A percentile compares a stretch with the other conserved stretches of the same genome.
Evolutionary conservation across 2,113 vertebrate species (phyloP).

Genomic region (Pyrgilauda ruficollis): DNA sequence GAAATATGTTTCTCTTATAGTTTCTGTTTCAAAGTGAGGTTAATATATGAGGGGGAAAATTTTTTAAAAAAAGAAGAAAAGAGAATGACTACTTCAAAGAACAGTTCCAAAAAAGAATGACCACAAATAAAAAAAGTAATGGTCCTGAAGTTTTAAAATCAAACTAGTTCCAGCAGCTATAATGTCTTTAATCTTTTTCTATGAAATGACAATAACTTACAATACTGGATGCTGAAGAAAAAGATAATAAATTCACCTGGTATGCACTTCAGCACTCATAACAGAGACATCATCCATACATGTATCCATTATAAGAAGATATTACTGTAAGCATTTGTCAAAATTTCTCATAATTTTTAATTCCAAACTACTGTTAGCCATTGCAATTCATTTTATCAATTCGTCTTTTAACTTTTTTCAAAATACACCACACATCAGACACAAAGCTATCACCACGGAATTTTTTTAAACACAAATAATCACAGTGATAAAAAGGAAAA

Average conservation of each 20-base stretch:
- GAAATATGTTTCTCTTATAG: neutral
- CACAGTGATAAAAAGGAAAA: neutral
- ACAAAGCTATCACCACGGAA: neutral
- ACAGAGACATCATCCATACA: neutral
- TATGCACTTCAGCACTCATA: neutral
- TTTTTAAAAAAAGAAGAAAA: neutral
- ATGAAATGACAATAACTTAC: neutral
- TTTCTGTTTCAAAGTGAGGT: neutral
- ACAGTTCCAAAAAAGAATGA: neutral
- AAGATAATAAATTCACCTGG: neutral
- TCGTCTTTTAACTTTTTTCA: neutral
- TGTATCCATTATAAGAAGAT: neutral
- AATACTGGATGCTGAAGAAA: neutral
- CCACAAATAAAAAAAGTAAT: neutral
- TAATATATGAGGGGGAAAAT: neutral
- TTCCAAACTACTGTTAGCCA: neutral
- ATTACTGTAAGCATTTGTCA: neutral
- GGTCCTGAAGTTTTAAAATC: neutral
- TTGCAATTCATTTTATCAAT: neutral
- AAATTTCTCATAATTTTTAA: neutral
- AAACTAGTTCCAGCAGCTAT: neutral
- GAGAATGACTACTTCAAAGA: neutral
- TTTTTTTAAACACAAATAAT: neutral
- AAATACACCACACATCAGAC: neutral
- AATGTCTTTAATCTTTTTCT: neutral